A percentile compares a stretch with the other conserved stretches of the same genome.
These are phyloP conservation scores for Nettapus auritus DNA, from an alignment of 2,113 vertebrate genomes.

Conservation along the genomic window DNA sequence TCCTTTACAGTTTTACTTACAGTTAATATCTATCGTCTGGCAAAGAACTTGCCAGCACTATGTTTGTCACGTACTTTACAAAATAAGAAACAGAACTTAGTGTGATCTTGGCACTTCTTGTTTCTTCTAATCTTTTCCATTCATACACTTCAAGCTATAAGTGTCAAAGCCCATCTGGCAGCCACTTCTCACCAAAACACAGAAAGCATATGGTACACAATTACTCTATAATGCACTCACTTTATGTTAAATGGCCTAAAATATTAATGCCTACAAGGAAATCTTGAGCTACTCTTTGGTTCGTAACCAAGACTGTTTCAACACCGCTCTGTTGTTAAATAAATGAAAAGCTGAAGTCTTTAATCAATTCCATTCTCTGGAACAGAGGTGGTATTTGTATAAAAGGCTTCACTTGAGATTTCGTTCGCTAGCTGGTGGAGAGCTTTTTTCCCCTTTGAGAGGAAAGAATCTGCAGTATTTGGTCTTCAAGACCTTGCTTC, in stretches of 20 bases:
- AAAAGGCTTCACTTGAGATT: background rate
- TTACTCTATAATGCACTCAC: background rate
- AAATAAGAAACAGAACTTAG: background rate
- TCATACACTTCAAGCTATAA: background rate
- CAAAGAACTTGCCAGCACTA: background rate
- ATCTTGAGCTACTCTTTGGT: background rate
- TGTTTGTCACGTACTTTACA: background rate
- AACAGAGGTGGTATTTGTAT: background rate
- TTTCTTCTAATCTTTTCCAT: background rate
- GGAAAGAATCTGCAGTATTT: background rate
- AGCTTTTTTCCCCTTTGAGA: background rate
- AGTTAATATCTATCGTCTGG: background rate
- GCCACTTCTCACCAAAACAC: background rate
- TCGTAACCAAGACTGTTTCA: background rate
- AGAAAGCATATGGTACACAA: background rate
- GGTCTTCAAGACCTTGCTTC: background rate
- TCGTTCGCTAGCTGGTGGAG: background rate
- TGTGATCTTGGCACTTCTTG: background rate
- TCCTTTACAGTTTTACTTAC: background rate
- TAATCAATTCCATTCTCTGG: background rate
- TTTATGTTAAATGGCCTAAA: background rate
- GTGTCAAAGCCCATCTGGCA: constrained; percentile 1
- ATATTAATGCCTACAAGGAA: background rate
- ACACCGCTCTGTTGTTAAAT: background rate
- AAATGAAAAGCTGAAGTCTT: background rate